Conservation (phyloP, 2,113 vertebrate genomes). For the Lethenteron reissneri region DNA sequence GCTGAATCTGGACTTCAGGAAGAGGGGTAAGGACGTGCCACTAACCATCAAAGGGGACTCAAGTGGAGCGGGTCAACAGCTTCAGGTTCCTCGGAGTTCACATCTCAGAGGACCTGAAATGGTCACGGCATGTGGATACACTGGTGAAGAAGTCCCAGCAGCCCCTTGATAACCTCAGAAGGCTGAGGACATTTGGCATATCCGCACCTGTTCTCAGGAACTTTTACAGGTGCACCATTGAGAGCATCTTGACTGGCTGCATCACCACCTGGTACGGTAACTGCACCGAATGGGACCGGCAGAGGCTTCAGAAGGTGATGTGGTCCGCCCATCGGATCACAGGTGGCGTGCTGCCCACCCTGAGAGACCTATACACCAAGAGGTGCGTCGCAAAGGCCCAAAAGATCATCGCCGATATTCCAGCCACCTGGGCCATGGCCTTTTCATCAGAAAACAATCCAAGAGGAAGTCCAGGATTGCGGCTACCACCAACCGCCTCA, state of each 20-base stretch:
- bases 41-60: no score
- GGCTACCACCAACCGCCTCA: background rate
- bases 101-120: no score
- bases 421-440: background rate
- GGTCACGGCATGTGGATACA: no score
- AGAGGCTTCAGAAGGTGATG: background rate
- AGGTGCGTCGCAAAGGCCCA: background rate
- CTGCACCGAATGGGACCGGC: background rate
- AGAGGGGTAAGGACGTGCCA: no score
- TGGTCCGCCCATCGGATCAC: background rate
- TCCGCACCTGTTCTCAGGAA: background rate
- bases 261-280: background rate
- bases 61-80: no score
- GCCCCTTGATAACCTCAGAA: background rate
- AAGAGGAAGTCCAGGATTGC: background rate
- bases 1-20: no score
- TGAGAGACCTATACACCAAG: background rate
- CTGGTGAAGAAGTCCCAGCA: no score
- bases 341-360: background rate
- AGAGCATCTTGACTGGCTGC: constrained; percentile 3
- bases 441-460: background rate
- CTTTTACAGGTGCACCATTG: constrained; percentile 1
- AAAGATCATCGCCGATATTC: background rate
- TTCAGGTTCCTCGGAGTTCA: no score
- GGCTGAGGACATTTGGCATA: background rate